Evolutionary conservation across 2,797 vertebrate species (phyloP).

Genomic region (Anguilla obscura): DNA sequence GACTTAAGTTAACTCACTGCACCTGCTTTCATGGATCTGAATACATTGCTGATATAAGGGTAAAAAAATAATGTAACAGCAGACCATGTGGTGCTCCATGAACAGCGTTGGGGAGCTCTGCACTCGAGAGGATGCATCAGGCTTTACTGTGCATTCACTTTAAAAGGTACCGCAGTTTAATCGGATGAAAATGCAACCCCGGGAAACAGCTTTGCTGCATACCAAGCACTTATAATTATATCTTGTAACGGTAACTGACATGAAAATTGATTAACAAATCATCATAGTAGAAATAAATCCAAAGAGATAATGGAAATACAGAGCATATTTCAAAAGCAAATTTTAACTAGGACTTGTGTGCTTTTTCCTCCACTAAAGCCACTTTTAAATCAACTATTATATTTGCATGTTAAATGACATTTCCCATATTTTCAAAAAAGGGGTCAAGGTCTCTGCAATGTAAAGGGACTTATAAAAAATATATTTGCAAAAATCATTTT

Average conservation of each 20-base stretch:
- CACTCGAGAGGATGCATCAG: too few relatives aligned
- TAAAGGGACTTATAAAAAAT: constrained; percentile 48
- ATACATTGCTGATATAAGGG: too few relatives aligned
- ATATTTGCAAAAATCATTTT: constrained; percentile 46
- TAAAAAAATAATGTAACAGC: too few relatives aligned
- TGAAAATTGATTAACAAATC: neutral
- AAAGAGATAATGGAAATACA: neutral
- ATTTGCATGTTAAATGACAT: neutral
- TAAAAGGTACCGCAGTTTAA: neutral
- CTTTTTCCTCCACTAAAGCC: neutral
- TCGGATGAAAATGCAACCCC: neutral
- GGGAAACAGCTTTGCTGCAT: neutral
- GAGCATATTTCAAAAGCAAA: neutral
- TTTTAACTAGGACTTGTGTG: neutral
- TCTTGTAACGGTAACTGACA: neutral
- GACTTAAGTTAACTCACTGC: too few relatives aligned
- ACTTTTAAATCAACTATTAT: neutral
- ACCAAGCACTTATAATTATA: neutral
- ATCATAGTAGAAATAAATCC: neutral
- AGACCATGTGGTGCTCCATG: too few relatives aligned
- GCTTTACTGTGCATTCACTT: neutral
- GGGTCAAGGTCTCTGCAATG: neutral
- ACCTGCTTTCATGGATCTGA: too few relatives aligned
- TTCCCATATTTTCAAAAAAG: neutral
- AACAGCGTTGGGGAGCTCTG: too few relatives aligned